Conservation (phyloP, 2,888 invertebrate genomes). For the Lacanobia wlatinum region DNA sequence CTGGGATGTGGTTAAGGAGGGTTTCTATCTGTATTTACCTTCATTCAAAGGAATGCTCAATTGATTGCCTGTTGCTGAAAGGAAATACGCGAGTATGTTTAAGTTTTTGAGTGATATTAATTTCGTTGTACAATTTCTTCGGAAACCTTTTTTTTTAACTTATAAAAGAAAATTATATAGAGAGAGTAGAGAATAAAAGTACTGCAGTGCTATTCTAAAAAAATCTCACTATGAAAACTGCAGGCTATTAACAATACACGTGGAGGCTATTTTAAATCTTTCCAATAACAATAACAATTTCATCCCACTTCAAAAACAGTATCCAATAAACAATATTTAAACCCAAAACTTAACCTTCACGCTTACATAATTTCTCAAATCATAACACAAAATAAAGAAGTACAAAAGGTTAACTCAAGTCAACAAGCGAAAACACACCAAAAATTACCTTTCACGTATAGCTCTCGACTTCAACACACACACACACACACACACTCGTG, state of each 20-base stretch:
- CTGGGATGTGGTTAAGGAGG: neutral
- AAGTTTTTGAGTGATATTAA: neutral
- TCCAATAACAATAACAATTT: constrained; percentile 2
- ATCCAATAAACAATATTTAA: constrained; percentile 13
- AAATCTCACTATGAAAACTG: too few relatives aligned
- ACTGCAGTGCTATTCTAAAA: too few relatives aligned
- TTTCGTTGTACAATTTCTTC: too few relatives aligned
- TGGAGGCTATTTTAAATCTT: neutral
- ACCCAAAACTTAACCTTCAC: constrained; percentile 4
- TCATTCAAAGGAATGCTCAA: neutral
- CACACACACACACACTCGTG: too few relatives aligned
- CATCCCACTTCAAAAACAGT: neutral
- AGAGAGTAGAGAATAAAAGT: too few relatives aligned
- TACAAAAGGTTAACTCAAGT: neutral
- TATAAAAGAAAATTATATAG: too few relatives aligned
- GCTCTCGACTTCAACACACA: too few relatives aligned
- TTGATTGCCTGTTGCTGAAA: neutral
- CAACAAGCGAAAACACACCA: neutral
- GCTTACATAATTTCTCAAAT: constrained; percentile 24
- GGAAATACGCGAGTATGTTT: neutral
- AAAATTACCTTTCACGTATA: too few relatives aligned
- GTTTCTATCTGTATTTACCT: constrained; percentile 5
- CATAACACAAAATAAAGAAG: neutral
- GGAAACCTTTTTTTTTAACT: too few relatives aligned
- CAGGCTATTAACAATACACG: too few relatives aligned